Evolutionary conservation across 1,140 invertebrate genomes (phyloP), one percentile per base, ranked within the genome.

Genomic region (Musca vetustissima): DNA sequence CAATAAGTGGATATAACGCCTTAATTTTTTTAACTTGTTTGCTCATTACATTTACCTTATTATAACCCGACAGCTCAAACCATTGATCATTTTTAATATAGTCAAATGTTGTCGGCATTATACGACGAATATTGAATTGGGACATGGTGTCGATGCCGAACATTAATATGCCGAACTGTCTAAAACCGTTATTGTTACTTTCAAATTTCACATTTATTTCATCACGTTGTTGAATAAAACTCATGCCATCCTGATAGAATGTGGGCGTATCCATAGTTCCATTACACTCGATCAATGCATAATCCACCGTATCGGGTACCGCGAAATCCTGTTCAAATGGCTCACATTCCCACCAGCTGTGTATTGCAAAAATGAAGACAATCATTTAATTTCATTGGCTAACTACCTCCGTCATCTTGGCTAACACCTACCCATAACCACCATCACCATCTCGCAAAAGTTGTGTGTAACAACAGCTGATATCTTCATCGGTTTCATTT

Each of bases 51-150:
- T 22, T 49, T 67, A 77, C 77, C 74, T 78, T 78, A 50, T 74
- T 78, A 61, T 77, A 78, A 1, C 75, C 75, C 55, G 66, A 71
- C 72, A 76, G 68, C 66, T 80, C 76, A 47, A 68, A 74, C 75
- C 76, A 75, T 1, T 71, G 73, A 0, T 71, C 68, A 2, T 70
- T 67, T n/a, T 67, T 61, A 0, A 77, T 55, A 36, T 67, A 75
- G 22, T 72, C 47, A 17, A 72, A 59, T 0, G 76, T 65, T 76
- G 71, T 70, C 70, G 75, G 69, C 68, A 74, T 74, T 71, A 72
- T 73, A 2, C 76, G 75, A 0, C 75, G 74, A 77, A 85, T 83
- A 75, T 84, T 83, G 1, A 85, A 73, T n/a, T 73, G 59, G 3
- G 76, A 78, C 6, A 78, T 19, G 0, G 69, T 70, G 47, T 77